Conservation (phyloP, 1,140 invertebrate species). For the Paraescarpia echinospica region DNA sequence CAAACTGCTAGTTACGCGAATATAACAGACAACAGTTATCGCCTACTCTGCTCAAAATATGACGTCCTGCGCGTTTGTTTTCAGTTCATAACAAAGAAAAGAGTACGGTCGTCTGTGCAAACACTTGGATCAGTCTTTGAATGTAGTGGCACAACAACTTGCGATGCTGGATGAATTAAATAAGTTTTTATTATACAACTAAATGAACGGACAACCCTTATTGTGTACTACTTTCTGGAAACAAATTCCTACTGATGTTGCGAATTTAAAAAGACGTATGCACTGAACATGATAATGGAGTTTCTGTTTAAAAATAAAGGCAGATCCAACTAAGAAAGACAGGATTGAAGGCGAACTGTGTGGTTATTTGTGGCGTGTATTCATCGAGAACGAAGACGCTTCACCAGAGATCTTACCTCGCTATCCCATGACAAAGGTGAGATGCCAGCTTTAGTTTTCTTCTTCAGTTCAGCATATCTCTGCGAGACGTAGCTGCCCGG, state of each 20-base stretch:
- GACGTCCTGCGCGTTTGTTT: too few species aligned
- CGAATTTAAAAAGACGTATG: not conserved
- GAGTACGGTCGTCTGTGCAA: too few species aligned
- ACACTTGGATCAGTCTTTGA: not conserved
- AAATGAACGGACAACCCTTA: not conserved
- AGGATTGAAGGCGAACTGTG: not conserved
- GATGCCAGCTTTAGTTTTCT: not conserved
- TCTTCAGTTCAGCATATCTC: too few species aligned
- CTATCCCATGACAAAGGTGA: not conserved
- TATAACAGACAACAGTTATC: too few species aligned
- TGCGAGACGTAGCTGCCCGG: too few species aligned
- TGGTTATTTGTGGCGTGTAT: not conserved
- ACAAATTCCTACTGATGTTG: not conserved
- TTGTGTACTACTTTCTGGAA: not conserved
- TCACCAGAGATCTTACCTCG: not conserved
- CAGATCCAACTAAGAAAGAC: not conserved
- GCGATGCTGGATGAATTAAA: too few species aligned
- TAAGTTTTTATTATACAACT: not conserved
- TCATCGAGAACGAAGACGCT: not conserved
- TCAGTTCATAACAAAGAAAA: too few species aligned
- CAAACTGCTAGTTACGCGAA: not conserved
- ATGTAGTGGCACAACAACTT: not conserved
- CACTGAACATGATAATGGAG: not conserved
- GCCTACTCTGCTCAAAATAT: too few species aligned
- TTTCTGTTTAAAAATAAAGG: not conserved